Evolutionary conservation across 2,888 invertebrate species (phyloP).

Genomic region (Phlogophora meticulosa): DNA sequence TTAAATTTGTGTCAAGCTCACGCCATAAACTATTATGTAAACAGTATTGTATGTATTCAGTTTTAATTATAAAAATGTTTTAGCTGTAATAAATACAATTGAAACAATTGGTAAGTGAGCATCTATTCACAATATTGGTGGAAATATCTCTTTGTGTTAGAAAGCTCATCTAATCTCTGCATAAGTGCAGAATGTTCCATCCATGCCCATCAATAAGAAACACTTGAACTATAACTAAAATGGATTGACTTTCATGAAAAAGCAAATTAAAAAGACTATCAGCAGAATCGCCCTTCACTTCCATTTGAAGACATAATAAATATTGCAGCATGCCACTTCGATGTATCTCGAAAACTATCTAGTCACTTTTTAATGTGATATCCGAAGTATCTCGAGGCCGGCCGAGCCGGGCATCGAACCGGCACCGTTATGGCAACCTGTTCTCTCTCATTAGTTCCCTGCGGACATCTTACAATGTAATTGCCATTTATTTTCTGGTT

Average conservation of each 20-base stretch:
- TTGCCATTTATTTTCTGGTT: constrained; percentile 56
- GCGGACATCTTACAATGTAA: constrained; percentile 60
- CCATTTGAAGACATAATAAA: constrained; percentile 3
- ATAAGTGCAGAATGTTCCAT: neutral
- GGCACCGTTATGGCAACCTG: constrained; percentile 74
- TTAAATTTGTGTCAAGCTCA: constrained; percentile 72
- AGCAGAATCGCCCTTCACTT: neutral
- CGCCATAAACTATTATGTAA: constrained; percentile 56
- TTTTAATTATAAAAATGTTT: constrained; percentile 32
- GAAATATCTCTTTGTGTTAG: neutral
- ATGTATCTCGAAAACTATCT: constrained; percentile 45
- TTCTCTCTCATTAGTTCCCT: constrained; percentile 66
- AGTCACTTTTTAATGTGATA: constrained; percentile 53
- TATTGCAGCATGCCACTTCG: constrained; percentile 9
- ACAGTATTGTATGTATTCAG: constrained; percentile 54
- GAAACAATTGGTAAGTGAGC: neutral
- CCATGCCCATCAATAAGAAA: neutral
- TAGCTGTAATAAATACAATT: constrained; percentile 13
- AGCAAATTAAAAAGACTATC: neutral
- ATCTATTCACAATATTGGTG: neutral
- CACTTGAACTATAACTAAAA: neutral
- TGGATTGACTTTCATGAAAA: neutral
- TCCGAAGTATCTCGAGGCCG: constrained; percentile 58
- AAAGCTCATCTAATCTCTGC: neutral
- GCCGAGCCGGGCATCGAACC: constrained; percentile 69